These are phyloP conservation scores for Vulpes lagopus DNA, from an alignment of 2,113 vertebrate genomes.

Conservation along the genomic window DNA sequence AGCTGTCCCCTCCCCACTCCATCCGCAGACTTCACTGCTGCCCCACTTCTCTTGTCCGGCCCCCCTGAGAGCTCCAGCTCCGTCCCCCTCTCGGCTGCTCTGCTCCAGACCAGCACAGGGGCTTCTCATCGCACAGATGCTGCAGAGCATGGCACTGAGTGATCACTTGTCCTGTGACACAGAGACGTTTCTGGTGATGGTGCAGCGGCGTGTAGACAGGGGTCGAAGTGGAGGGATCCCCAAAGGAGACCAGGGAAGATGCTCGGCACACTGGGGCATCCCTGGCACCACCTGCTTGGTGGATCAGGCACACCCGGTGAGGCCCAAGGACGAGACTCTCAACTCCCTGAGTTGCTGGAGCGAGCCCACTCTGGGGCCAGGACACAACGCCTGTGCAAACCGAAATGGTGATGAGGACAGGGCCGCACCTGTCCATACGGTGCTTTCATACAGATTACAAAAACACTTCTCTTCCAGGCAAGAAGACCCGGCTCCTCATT, in stretches of 20 bases:
- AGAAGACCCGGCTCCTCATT: not conserved
- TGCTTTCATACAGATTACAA: not conserved
- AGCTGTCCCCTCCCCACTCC: not conserved
- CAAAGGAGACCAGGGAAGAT: not conserved
- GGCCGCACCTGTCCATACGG: not conserved
- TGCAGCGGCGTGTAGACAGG: rapidly evolving
- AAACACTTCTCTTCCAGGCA: not conserved
- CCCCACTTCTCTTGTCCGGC: not conserved
- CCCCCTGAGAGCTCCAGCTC: rapidly evolving
- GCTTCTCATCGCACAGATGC: not conserved
- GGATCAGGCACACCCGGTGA: rapidly evolving
- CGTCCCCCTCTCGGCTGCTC: not conserved
- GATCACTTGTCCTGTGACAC: not conserved
- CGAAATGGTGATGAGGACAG: not conserved
- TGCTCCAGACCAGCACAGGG: rapidly evolving
- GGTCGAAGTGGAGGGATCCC: not conserved
- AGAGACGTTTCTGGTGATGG: not conserved
- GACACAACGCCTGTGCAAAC: not conserved
- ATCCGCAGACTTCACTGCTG: not conserved
- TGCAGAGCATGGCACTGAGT: no score
- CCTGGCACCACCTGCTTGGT: rapidly evolving
- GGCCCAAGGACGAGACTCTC: no score
- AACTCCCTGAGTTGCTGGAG: not conserved
- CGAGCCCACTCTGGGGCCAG: no score
- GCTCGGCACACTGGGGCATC: rapidly evolving